A percentile compares a stretch with the other conserved stretches of the same genome.
Conservation (phyloP, 1,140 invertebrate genomes). For the Pseudomyrmex dendroicus region DNA sequence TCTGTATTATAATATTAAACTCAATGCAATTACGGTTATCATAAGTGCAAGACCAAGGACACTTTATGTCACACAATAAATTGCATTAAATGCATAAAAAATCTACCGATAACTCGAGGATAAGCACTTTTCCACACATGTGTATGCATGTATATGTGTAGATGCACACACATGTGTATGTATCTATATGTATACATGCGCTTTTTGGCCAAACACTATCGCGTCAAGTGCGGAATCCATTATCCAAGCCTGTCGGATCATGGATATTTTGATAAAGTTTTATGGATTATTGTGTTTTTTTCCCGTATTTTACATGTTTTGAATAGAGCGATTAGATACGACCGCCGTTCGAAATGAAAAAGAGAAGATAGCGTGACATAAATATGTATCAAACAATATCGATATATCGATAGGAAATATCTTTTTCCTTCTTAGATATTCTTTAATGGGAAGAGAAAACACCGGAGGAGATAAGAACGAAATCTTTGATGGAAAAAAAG, state of each 20-base stretch:
- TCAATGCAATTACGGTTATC: slow-evolving; percentile 42
- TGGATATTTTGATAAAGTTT: slow-evolving; percentile 30
- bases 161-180: background rate
- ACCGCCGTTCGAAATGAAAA: background rate
- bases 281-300: background rate
- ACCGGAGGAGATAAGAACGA: too few species aligned
- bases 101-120: background rate
- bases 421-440: too few species aligned
- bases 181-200: background rate
- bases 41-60: slow-evolving; percentile 19
- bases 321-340: slow-evolving; percentile 31
- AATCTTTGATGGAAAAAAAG: background rate
- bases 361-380: background rate
- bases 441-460: too few species aligned
- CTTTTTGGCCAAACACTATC: background rate
- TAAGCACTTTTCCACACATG: background rate
- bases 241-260: background rate
- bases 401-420: too few species aligned
- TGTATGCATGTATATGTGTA: too few species aligned
- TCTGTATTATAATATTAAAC: slow-evolving; percentile 43
- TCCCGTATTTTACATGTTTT: background rate
- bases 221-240: background rate
- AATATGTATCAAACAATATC: slow-evolving; percentile 2
- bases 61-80: background rate
- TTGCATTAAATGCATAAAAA: slow-evolving; percentile 16